phyloP scores from a whole-genome alignment of 35 echinoderm and acorn worm species.

The Eucidaris tribuloides region DNA sequence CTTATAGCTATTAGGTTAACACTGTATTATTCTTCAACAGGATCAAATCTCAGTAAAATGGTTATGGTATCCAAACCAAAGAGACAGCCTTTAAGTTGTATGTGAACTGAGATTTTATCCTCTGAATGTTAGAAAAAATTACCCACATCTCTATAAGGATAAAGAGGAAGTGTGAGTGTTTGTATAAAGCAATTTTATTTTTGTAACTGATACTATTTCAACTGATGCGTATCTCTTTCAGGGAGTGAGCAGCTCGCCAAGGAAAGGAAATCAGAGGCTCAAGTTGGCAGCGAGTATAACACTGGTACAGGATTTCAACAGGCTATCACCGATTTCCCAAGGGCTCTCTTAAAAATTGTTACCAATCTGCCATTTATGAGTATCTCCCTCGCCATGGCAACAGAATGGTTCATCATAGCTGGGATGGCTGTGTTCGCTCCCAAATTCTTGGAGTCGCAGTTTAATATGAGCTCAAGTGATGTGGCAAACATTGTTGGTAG shows the following conservation, averaged over 20 bases:
- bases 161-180: no score
- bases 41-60: no score
- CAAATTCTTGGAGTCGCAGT: constrained; percentile 96
- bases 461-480: constrained; percentile 63
- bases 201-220: no score
- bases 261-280: constrained; percentile 44
- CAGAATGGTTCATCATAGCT: constrained; percentile 86
- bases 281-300: constrained; percentile 64
- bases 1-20: no score
- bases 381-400: constrained; percentile 59
- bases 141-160: no score
- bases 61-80: no score
- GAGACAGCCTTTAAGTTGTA: no score
- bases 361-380: constrained; percentile 91
- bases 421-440: constrained; percentile 85
- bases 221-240: no score
- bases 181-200: no score
- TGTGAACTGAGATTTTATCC: no score
- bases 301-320: constrained; percentile 66
- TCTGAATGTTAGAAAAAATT: no score
- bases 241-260: constrained; percentile 54
- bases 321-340: constrained; percentile 73
- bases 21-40: no score
- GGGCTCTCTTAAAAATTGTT: constrained; percentile 53
- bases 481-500: constrained; percentile 87